These are phyloP conservation scores for Cephalopachus bancanus DNA, from an alignment of 2,797 vertebrate species.

Conservation along the genomic window DNA sequence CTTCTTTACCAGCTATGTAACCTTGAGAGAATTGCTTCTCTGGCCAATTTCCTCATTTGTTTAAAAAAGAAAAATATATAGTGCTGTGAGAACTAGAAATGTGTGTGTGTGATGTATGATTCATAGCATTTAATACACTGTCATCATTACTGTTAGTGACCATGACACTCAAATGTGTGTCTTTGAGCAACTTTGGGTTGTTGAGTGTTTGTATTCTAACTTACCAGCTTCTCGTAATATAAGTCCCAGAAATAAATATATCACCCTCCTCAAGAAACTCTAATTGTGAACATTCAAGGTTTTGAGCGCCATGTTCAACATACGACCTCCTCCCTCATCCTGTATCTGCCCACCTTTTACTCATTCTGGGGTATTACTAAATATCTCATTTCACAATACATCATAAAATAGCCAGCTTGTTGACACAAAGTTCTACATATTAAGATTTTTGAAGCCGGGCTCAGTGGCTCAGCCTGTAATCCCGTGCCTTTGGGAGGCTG, in stretches of 20 bases:
- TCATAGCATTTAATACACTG: neutral
- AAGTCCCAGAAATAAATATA: conserved; percentile 35
- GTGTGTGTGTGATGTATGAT: neutral
- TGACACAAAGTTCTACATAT: conserved; percentile 46
- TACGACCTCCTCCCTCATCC: neutral
- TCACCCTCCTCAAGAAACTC: neutral
- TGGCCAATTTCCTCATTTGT: conserved; percentile 45
- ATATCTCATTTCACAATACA: neutral
- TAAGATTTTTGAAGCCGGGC: neutral
- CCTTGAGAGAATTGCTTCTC: neutral
- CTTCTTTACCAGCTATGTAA: neutral
- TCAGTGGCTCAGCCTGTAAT: too few species aligned
- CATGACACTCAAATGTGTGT: neutral
- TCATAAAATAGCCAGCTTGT: conserved; percentile 70
- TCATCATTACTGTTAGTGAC: neutral
- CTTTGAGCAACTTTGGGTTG: conserved; percentile 16
- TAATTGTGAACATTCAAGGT: neutral
- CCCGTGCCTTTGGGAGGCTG: too few species aligned
- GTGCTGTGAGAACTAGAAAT: neutral
- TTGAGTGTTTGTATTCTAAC: conserved; percentile 5
- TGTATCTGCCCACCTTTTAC: conserved; percentile 14
- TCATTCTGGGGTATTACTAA: conserved; percentile 3
- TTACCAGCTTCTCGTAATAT: neutral
- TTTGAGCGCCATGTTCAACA: neutral
- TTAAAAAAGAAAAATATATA: neutral